These are phyloP conservation scores for Caradrina kadenii DNA, from an alignment of 2,888 invertebrate species.

Conservation along the genomic window DNA sequence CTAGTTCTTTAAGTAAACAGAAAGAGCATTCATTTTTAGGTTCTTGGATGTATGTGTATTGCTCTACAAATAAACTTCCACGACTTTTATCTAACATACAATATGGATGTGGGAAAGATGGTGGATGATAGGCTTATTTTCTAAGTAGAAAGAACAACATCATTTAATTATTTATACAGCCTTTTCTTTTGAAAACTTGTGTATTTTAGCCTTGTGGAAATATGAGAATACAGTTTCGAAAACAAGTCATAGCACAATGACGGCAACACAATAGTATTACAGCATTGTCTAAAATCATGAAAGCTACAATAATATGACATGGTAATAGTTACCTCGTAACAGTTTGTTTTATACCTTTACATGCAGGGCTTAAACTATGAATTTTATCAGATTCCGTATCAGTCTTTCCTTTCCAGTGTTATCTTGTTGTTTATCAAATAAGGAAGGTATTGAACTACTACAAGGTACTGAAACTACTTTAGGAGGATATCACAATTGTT, in stretches of 20 bases:
- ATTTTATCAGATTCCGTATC: neutral
- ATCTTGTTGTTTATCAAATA: neutral
- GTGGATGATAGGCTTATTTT: neutral
- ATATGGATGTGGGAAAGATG: neutral
- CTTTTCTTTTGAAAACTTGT: neutral
- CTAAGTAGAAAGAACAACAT: neutral
- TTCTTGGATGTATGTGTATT: too few relatives aligned
- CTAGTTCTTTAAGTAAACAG: too few relatives aligned
- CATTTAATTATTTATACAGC: neutral
- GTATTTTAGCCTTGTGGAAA: neutral
- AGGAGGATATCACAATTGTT: neutral
- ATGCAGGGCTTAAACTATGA: neutral
- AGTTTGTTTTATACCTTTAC: neutral
- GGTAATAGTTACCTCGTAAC: neutral
- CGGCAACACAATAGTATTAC: constrained; percentile 1
- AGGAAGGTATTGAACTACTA: too few relatives aligned
- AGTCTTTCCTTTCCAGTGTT: neutral
- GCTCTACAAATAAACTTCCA: neutral
- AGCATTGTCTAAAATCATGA: neutral
- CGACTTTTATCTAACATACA: neutral
- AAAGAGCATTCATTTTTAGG: neutral
- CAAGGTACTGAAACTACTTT: too few relatives aligned
- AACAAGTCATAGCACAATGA: neutral
- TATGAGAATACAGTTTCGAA: neutral
- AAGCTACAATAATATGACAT: neutral